Evolutionary conservation across 2,113 vertebrate genomes (phyloP).

Genomic region (Motacilla tschutschensis): DNA sequence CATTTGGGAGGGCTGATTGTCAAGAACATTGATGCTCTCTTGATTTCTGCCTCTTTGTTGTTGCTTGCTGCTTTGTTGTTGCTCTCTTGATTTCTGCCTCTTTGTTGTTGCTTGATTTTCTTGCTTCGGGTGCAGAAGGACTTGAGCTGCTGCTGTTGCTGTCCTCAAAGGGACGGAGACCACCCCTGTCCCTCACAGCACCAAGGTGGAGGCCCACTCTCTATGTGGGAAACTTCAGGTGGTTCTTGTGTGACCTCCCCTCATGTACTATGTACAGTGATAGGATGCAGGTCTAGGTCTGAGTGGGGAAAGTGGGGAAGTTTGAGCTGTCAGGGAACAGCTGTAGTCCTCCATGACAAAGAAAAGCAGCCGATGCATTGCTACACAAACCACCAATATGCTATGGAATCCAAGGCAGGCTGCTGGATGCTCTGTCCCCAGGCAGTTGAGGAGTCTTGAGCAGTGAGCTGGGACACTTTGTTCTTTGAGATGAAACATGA

Average conservation of each 20-base stretch:
- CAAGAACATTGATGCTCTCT: background rate
- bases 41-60: background rate
- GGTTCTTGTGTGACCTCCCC: background rate
- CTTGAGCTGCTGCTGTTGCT: background rate
- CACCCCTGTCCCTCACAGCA: background rate
- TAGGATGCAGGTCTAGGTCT: background rate
- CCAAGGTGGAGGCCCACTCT: background rate
- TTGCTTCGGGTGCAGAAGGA: background rate
- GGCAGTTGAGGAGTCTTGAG: background rate
- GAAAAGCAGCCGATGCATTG: background rate
- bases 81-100: background rate
- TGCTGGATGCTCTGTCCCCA: background rate
- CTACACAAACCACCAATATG: rapidly evolving
- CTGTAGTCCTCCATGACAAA: background rate
- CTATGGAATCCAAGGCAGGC: background rate
- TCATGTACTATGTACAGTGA: background rate
- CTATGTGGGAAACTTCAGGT: background rate
- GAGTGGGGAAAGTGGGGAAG: background rate
- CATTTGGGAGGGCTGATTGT: background rate
- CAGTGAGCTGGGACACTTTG: background rate
- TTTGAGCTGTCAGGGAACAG: background rate
- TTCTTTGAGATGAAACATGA: background rate
- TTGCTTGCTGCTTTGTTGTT: no score
- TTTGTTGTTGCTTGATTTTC: background rate
- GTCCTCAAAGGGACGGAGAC: background rate